These are phyloP conservation scores for Zophobas atratus DNA, from an alignment of 1,140 invertebrate species.

Conservation along the genomic window DNA sequence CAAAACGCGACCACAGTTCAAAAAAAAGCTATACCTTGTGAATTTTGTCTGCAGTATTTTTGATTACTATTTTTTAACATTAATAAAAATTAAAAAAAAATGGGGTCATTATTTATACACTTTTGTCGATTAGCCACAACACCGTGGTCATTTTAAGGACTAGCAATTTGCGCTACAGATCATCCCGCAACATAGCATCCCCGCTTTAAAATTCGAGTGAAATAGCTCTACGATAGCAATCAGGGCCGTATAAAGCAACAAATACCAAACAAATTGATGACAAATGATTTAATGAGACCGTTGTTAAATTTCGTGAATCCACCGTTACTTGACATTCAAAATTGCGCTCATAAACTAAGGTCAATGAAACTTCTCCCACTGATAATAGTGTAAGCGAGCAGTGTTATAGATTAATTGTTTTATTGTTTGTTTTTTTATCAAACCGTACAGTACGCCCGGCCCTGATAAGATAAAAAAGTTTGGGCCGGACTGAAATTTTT, in stretches of 20 bases:
- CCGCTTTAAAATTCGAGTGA: no score
- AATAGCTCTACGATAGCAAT: background rate
- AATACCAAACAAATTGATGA: no score
- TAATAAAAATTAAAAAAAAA: no score
- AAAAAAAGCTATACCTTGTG: background rate
- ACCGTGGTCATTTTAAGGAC: no score
- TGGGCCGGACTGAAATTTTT: background rate
- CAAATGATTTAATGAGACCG: background rate
- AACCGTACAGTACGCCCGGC: background rate
- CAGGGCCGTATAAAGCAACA: background rate
- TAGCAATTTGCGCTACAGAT: background rate
- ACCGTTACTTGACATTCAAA: slow-evolving; percentile 38
- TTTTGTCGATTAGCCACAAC: no score
- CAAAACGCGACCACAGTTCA: background rate
- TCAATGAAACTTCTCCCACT: slow-evolving; percentile 29
- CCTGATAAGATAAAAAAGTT: background rate
- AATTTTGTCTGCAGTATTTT: background rate
- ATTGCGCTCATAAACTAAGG: slow-evolving; percentile 28
- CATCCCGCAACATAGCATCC: background rate
- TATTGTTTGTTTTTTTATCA: slow-evolving; percentile 13
- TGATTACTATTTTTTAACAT: no score
- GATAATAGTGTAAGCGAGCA: slow-evolving; percentile 21
- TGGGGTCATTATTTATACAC: no score
- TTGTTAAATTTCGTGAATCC: background rate
- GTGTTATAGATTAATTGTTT: slow-evolving; percentile 12